Evolutionary conservation across 2,113 vertebrate genomes (phyloP).

Genomic region (Chloropsis hardwickii): DNA sequence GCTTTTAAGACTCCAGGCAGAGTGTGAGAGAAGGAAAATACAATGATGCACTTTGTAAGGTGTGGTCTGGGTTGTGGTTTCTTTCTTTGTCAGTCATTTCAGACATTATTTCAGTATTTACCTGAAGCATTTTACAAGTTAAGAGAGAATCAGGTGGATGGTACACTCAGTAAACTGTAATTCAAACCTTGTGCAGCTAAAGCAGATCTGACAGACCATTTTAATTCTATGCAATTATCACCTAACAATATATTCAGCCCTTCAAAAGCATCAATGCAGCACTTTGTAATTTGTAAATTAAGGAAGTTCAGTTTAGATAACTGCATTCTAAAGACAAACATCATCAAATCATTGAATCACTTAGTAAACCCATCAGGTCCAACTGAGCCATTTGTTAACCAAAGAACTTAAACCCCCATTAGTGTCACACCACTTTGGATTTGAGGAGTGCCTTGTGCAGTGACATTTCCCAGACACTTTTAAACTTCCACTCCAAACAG

Average conservation of each 20-base stretch:
- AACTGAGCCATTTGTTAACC: neutral
- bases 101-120: neutral
- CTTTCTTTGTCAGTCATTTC: neutral
- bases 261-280: slow-evolving; percentile 3
- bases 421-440: neutral
- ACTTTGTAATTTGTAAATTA: neutral
- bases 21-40: neutral
- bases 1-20: neutral
- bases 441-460: neutral
- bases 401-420: neutral
- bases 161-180: neutral
- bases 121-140: neutral
- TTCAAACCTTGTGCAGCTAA: neutral
- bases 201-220: neutral
- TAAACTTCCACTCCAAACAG: neutral
- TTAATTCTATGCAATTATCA: neutral
- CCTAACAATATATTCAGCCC: neutral
- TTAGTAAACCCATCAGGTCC: neutral
- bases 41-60: neutral
- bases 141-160: neutral
- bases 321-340: neutral
- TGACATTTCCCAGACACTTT: neutral
- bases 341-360: neutral
- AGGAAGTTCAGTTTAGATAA: neutral
- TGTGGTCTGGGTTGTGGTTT: neutral